These are phyloP conservation scores for Danio jaintianensis DNA, from an alignment of 2,797 vertebrate species.

Conservation along the genomic window DNA sequence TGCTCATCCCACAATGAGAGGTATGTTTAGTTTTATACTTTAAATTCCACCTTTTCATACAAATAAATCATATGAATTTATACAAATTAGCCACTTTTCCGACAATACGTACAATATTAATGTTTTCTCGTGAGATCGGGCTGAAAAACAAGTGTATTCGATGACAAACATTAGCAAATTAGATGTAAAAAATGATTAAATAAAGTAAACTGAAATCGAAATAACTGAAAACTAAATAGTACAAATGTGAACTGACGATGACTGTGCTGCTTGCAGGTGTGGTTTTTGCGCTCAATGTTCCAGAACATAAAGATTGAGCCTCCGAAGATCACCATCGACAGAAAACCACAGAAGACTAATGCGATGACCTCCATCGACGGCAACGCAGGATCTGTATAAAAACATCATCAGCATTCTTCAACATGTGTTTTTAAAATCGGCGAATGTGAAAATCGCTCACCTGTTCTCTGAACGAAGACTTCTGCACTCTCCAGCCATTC, in stretches of 20 bases:
- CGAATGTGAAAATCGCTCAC: slow-evolving; percentile 58
- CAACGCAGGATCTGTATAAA: slow-evolving; percentile 54
- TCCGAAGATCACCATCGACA: slow-evolving; percentile 65
- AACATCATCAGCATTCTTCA: not conserved
- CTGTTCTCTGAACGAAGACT: slow-evolving; percentile 66
- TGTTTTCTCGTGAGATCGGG: too few species aligned
- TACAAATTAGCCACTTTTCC: too few species aligned
- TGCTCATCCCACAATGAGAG: too few species aligned
- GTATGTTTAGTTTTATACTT: too few species aligned
- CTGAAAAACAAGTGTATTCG: too few species aligned
- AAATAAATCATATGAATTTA: too few species aligned
- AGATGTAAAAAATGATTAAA: not conserved
- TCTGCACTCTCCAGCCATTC: slow-evolving; percentile 73
- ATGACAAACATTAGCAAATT: too few species aligned
- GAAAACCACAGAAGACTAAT: slow-evolving; percentile 72
- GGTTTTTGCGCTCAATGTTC: slow-evolving; percentile 34
- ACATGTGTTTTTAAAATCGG: too few species aligned
- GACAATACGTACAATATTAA: too few species aligned
- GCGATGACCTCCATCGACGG: slow-evolving; percentile 62
- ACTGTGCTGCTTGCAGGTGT: not conserved
- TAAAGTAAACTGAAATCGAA: not conserved
- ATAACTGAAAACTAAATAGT: too few species aligned
- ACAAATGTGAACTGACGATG: slow-evolving; percentile 9
- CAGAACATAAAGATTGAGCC: slow-evolving; percentile 58
- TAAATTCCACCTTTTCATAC: too few species aligned